Evolutionary conservation across 92 coral and sea anemone genomes (phyloP).

Genomic region (Porites evermanni): DNA sequence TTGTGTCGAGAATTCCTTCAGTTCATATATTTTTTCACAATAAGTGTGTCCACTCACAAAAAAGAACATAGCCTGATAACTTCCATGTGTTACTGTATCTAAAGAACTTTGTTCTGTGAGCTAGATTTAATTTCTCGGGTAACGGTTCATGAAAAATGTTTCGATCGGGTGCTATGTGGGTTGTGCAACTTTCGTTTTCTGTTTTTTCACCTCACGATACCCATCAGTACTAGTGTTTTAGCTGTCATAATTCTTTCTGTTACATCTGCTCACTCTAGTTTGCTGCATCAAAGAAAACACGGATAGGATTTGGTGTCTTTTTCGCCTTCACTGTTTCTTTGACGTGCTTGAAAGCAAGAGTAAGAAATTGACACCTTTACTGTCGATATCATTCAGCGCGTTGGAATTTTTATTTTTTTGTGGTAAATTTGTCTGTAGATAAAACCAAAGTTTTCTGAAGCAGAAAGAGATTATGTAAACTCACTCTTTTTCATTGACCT

Average conservation of each 20-base stretch:
- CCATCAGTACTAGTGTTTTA: constrained; percentile 1
- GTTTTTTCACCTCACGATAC: neutral
- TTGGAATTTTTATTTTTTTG: constrained; percentile 8
- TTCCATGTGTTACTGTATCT: neutral
- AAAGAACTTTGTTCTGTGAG: neutral
- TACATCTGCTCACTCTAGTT: constrained; percentile 22
- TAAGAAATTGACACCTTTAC: neutral
- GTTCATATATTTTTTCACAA: neutral
- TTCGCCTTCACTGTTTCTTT: neutral
- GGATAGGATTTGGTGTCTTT: neutral
- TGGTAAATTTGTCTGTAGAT: neutral
- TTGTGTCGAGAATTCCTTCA: neutral
- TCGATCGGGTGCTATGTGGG: neutral
- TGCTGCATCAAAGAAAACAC: neutral
- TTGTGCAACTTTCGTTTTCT: neutral
- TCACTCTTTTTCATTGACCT: neutral
- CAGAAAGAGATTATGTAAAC: neutral
- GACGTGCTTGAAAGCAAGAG: neutral
- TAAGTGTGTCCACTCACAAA: neutral
- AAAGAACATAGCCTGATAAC: neutral
- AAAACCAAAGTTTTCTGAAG: neutral
- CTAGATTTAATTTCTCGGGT: neutral
- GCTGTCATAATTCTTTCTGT: neutral
- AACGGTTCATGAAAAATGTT: neutral
- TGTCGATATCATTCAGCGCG: neutral